phyloP scores from a whole-genome alignment of 2,888 invertebrate genomes.

The Ctena decussata region DNA sequence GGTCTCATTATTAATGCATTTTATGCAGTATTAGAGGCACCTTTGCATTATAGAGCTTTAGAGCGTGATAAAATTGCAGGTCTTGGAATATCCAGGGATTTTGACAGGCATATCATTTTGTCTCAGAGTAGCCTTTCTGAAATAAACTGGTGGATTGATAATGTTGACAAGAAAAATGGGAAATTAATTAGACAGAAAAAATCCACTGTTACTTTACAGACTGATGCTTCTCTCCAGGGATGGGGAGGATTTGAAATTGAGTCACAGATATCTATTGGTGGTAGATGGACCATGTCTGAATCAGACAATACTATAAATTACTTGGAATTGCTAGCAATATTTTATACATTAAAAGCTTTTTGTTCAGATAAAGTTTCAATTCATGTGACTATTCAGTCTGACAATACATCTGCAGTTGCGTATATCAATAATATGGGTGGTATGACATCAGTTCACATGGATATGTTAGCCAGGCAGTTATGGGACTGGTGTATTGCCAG shows the following conservation, averaged over 20 bases:
- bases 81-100: background rate
- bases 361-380: no score
- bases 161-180: slow-evolving; percentile 28
- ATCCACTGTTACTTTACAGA: slow-evolving; percentile 12
- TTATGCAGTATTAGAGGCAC: slow-evolving; percentile 37
- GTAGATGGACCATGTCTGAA: slow-evolving; percentile 32
- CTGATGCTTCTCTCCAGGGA: slow-evolving; percentile 31
- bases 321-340: slow-evolving; percentile 44
- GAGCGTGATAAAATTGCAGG: slow-evolving; percentile 48
- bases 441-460: no score
- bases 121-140: background rate
- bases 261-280: slow-evolving; percentile 1
- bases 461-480: no score
- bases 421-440: no score
- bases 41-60: slow-evolving; percentile 39
- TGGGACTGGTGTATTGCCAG: no score
- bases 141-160: slow-evolving; percentile 37
- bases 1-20: slow-evolving; percentile 24
- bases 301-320: slow-evolving; percentile 35
- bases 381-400: no score
- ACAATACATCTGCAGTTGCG: no score
- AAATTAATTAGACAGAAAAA: slow-evolving; percentile 30
- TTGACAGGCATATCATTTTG: background rate
- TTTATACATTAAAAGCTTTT: no score
- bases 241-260: slow-evolving; percentile 25